Evolutionary conservation across 2,888 invertebrate genomes (phyloP).

Genomic region (Perizoma affinitatum): DNA sequence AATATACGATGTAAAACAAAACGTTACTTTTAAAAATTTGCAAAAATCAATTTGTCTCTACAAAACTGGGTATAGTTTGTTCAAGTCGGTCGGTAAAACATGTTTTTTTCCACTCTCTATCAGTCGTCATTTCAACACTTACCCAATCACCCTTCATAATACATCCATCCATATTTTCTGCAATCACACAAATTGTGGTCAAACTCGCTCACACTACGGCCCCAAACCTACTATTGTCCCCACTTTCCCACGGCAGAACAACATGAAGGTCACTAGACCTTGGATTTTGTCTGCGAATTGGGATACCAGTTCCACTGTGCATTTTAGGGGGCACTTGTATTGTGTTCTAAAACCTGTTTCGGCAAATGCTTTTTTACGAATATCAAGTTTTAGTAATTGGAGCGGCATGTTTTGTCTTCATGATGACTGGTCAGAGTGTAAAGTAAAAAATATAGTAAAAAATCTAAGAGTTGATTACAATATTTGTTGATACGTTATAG

Average conservation of each 20-base stretch:
- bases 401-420: conserved; percentile 35
- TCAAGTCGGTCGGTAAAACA: no score
- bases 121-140: no score
- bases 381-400: conserved; percentile 29
- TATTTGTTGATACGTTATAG: conserved; percentile 15
- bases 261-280: conserved; percentile 37
- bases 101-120: no score
- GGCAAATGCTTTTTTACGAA: conserved; percentile 14
- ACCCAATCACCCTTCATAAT: no score
- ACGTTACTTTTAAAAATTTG: no score
- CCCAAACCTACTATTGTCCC: conserved; percentile 31
- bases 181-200: conserved; percentile 4
- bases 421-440: conserved; percentile 27
- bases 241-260: conserved; percentile 35
- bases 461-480: conserved; percentile 23
- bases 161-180: no score
- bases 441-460: conserved; percentile 30
- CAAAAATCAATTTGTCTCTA: no score
- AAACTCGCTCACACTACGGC: conserved; percentile 21
- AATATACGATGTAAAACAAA: no score
- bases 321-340: conserved; percentile 24
- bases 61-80: no score
- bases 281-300: conserved; percentile 34
- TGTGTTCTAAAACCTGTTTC: conserved; percentile 31
- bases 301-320: conserved; percentile 12